Evolutionary conservation across 1,140 invertebrate species (phyloP), one percentile per base, ranked within the genome.

Genomic region (Plutomurus gul): DNA sequence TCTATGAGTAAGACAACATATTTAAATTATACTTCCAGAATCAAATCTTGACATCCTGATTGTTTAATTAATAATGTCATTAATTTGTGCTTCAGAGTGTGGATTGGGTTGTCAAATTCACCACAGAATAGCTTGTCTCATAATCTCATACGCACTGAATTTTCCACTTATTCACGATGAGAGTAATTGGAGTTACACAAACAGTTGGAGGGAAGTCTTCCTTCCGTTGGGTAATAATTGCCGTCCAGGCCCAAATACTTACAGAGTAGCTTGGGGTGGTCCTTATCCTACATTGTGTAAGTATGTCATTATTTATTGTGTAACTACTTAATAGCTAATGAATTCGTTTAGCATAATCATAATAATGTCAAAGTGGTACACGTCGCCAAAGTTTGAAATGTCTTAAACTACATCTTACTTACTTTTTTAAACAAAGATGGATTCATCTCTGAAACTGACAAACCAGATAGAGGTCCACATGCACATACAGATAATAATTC

Each of bases 41-140:
- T 27, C 27, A 25, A 7, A 25, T 27, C 27, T 4, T 60, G 5
- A 60, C 22, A 22, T 25, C n/a, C n/a, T n/a, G n/a, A n/a, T n/a
- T n/a, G n/a, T n/a, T n/a, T n/a, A 60, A n/a, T 5, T 27, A 60
- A 25, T 60, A 60, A 33, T 27, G 5, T 27, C 22, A 60, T 25
- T 60, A 22, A 60, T 27, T 75, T 4, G 4, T 46, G 11, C 10
- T 47, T 27, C 37, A 77, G 60, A 13, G 4, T 77, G 76, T 40
- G 76, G 76, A 6, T 27, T 77, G 10, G 65, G 37, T 10, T 77
- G 76, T 30, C 76, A 77, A 51, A 13, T 77, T 70, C 76, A 77
- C 25, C 76, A 77, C n/a, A 30, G 76, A 33, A 30, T 56, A 1
- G 40, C 39, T 36, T 77, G 76, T 39, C 56, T 77, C 4, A 71